A percentile compares a stretch with the other conserved stretches of the same genome.
phyloP scores from a whole-genome alignment of 2,888 invertebrate genomes.

The Eupithecia centaureata region DNA sequence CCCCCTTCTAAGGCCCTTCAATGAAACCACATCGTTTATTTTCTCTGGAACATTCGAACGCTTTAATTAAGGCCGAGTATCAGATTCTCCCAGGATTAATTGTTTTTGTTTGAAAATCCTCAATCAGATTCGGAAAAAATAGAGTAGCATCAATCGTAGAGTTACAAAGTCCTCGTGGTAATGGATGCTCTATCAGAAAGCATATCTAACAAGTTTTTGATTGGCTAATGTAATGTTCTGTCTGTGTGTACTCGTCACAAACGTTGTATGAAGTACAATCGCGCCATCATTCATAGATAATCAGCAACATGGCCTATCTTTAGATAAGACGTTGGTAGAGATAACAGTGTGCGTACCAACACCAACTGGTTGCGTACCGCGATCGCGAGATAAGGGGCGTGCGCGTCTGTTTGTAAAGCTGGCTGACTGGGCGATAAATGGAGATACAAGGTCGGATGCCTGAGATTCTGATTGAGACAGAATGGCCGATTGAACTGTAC shows the following conservation, averaged over 20 bases:
- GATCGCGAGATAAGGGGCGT: slow-evolving; percentile 26
- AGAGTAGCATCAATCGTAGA: neutral
- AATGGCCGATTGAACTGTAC: neutral
- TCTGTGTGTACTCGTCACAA: neutral
- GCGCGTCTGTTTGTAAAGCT: slow-evolving; percentile 16
- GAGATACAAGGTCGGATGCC: slow-evolving; percentile 23
- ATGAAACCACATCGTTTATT: slow-evolving; percentile 10
- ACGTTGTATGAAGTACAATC: neutral
- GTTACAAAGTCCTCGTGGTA: neutral
- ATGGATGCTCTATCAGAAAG: neutral
- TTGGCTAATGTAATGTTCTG: neutral
- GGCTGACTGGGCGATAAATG: slow-evolving; percentile 14
- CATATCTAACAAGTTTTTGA: slow-evolving; percentile 5
- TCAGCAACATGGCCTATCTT: slow-evolving; percentile 16
- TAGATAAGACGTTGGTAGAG: slow-evolving; percentile 20
- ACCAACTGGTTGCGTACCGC: slow-evolving; percentile 15
- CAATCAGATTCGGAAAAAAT: neutral
- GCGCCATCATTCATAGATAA: slow-evolving; percentile 23
- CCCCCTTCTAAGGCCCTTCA: neutral
- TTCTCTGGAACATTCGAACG: slow-evolving; percentile 1
- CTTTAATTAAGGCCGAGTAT: neutral
- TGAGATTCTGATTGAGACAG: slow-evolving; percentile 1
- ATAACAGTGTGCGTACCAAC: slow-evolving; percentile 4
- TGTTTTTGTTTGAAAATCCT: neutral
- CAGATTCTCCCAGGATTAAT: neutral